Evolutionary conservation across 2,888 invertebrate genomes (phyloP).

Genomic region (Mimas tiliae): DNA sequence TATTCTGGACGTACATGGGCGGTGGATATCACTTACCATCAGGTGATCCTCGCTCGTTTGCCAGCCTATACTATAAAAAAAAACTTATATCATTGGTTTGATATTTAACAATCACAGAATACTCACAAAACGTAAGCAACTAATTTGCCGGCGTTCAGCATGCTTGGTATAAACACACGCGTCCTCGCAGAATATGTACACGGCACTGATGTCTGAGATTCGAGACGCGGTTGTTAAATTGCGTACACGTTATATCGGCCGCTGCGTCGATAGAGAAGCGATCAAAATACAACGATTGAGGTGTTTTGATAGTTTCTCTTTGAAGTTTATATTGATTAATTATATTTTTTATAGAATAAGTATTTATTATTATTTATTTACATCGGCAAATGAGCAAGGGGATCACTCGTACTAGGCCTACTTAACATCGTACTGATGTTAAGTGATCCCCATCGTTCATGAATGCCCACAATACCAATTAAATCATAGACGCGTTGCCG

Average conservation of each 20-base stretch:
- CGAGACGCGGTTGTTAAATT: constrained; percentile 6
- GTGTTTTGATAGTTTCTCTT: constrained; percentile 33
- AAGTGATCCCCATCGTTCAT: no score
- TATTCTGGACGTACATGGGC: no score
- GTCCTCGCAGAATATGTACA: not conserved
- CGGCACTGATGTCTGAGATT: constrained; percentile 8
- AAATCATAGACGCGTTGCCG: no score
- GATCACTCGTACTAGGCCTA: no score
- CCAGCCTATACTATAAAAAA: no score
- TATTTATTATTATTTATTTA: no score
- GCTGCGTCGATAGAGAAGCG: not conserved
- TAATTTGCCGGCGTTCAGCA: not conserved
- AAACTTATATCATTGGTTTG: no score
- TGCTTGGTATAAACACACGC: not conserved
- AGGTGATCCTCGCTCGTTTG: no score
- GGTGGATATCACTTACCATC: no score
- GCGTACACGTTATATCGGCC: constrained; percentile 20
- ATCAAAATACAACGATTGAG: not conserved
- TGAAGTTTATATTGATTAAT: not conserved
- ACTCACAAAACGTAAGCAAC: constrained; percentile 11
- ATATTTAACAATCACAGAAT: not conserved
- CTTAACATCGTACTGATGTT: no score
- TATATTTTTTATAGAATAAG: not conserved
- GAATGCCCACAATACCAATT: no score
- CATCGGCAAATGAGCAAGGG: no score